Conservation (phyloP, 2,888 invertebrate genomes). For the Latrodectus elegans region DNA sequence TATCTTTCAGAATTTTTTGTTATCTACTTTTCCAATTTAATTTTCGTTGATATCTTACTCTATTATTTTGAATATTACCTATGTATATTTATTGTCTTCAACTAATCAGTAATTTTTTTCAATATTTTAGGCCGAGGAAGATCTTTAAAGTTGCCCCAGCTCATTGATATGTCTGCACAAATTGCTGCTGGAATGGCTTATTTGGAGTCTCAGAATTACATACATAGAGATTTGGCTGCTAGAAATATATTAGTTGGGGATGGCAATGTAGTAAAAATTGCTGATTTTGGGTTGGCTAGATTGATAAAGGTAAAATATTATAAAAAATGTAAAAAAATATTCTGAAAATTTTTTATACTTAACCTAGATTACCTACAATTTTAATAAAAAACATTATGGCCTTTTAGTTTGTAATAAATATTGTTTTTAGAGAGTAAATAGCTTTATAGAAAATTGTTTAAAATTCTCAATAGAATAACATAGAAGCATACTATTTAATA, state of each 20-base stretch:
- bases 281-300: conserved; percentile 98
- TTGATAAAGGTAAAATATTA: conserved; percentile 81
- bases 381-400: too few species aligned
- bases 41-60: background rate
- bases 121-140: conserved; percentile 79
- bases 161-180: conserved; percentile 99
- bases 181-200: conserved; percentile 99
- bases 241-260: conserved; percentile 98
- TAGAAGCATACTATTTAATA: too few species aligned
- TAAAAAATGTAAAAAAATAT: too few species aligned
- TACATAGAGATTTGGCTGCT: conserved; percentile 98
- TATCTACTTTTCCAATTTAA: background rate
- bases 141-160: conserved; percentile 89
- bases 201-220: conserved; percentile 98
- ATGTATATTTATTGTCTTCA: background rate
- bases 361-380: too few species aligned
- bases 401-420: too few species aligned
- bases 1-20: too few species aligned
- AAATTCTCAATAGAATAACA: too few species aligned
- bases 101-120: background rate
- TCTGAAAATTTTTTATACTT: too few species aligned
- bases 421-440: too few species aligned
- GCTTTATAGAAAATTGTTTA: too few species aligned
- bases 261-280: conserved; percentile 96
- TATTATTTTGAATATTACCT: background rate